Conservation (phyloP, 2,888 invertebrate genomes). For the Portevinia maculata region DNA sequence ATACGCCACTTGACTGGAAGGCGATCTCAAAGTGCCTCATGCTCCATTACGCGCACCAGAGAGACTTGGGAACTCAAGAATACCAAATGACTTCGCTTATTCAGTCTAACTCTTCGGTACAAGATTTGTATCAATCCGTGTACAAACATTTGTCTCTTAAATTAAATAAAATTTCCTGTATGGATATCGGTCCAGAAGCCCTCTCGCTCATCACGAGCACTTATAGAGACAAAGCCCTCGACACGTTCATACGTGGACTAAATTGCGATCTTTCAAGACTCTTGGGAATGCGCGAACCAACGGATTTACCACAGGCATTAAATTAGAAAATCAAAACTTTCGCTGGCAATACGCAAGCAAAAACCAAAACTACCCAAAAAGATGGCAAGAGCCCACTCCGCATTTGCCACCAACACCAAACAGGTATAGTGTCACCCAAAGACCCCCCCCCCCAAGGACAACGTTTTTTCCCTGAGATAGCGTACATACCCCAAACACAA, state of each 20-base stretch:
- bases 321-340: no score
- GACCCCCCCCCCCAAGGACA: neutral
- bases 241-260: conserved; percentile 68
- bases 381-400: neutral
- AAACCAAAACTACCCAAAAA: no score
- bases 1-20: no score
- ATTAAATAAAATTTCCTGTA: conserved; percentile 60
- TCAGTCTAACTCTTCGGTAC: conserved; percentile 38
- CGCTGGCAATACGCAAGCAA: no score
- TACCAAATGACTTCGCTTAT: conserved; percentile 51
- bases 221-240: conserved; percentile 71
- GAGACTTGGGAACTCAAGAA: conserved; percentile 54
- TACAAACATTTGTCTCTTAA: conserved; percentile 50
- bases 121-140: conserved; percentile 52
- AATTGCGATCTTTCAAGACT: conserved; percentile 68
- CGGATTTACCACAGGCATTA: no score
- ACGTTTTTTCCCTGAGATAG: neutral
- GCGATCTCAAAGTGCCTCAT: conserved; percentile 51
- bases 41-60: conserved; percentile 61
- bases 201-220: conserved; percentile 24
- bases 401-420: neutral
- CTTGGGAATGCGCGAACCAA: conserved; percentile 62
- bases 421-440: neutral
- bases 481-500: no score
- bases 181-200: conserved; percentile 56